Conservation (phyloP, 2,888 invertebrate genomes). For the Caenorhabditis plicata region DNA sequence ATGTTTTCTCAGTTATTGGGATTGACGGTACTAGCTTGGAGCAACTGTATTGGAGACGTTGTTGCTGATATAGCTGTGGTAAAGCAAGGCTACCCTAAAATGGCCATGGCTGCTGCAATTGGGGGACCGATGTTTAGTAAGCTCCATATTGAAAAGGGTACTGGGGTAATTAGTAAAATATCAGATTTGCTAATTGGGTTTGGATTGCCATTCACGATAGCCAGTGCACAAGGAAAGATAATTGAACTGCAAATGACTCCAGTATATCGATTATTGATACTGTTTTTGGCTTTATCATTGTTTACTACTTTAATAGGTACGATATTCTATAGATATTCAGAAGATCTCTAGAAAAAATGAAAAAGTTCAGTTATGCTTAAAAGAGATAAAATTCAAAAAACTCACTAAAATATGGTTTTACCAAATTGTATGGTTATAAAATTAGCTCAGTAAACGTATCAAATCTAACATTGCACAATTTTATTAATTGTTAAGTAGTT, state of each 20-base stretch:
- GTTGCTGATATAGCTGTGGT: constrained; percentile 73
- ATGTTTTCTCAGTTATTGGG: no score
- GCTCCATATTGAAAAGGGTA: no score
- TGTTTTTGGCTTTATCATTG: constrained; percentile 32
- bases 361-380: not conserved
- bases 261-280: constrained; percentile 28
- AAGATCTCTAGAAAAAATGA: no score
- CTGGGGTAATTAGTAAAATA: no score
- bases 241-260: constrained; percentile 32
- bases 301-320: constrained; percentile 31
- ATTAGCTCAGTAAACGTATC: no score
- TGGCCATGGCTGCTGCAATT: constrained; percentile 75
- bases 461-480: no score
- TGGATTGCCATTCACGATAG: constrained; percentile 57
- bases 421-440: no score
- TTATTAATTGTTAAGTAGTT: no score
- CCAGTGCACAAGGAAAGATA: constrained; percentile 48
- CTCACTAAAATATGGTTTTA: no score
- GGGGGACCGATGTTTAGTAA: constrained; percentile 76
- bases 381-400: not conserved
- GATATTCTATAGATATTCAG: no score
- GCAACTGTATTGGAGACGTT: constrained; percentile 73
- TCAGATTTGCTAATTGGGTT: constrained; percentile 59
- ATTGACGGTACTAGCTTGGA: constrained; percentile 74
- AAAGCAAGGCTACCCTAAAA: constrained; percentile 72